phyloP scores from a whole-genome alignment of 2,888 invertebrate genomes.

The Drosophila antonietae region DNA sequence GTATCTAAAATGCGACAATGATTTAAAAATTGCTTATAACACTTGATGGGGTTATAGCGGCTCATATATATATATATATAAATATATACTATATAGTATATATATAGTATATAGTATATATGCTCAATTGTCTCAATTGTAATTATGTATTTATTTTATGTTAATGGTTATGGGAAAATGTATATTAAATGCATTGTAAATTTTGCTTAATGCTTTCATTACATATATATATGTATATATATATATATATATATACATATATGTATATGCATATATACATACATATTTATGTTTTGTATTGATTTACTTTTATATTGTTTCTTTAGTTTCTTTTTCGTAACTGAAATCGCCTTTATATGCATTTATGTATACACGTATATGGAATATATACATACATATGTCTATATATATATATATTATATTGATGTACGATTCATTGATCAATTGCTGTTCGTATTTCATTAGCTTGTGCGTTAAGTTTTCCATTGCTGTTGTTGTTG shows the following conservation, averaged over 20 bases:
- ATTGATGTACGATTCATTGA: conserved; percentile 25
- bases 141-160: conserved; percentile 39
- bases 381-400: conserved; percentile 10
- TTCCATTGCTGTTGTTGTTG: conserved; percentile 2
- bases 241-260: not conserved
- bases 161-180: conserved; percentile 75
- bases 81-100: too few relatives aligned
- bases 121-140: conserved; percentile 30
- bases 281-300: conserved; percentile 26
- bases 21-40: conserved; percentile 71
- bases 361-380: conserved; percentile 26
- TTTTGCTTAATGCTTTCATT: conserved; percentile 56
- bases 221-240: not conserved
- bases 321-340: conserved; percentile 23
- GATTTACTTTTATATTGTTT: conserved; percentile 23
- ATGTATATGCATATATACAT: not conserved
- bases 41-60: conserved; percentile 43
- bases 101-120: not conserved
- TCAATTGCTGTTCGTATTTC: conserved; percentile 18
- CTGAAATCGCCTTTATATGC: conserved; percentile 49
- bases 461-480: conserved; percentile 56
- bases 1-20: conserved; percentile 71
- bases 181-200: conserved; percentile 77
- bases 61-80: not conserved
- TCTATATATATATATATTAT: conserved; percentile 23